phyloP scores from a whole-genome alignment of 2,113 vertebrate species.

The Hippocampus zosterae region DNA sequence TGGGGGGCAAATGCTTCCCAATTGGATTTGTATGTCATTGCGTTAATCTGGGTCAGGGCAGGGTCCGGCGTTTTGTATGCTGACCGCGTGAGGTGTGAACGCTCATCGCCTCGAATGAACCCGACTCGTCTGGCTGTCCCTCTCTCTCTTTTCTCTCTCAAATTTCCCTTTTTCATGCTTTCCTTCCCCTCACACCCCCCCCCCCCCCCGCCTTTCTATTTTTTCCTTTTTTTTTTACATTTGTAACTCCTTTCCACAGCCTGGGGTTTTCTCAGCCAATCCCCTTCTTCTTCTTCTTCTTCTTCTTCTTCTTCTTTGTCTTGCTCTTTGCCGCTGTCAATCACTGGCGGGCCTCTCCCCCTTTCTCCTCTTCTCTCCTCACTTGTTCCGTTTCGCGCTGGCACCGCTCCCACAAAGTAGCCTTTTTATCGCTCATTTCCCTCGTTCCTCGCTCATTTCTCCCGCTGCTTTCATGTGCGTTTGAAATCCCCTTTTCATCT shows the following conservation, averaged over 20 bases:
- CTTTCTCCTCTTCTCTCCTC: slow-evolving; percentile 50
- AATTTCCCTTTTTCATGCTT: slow-evolving; percentile 23
- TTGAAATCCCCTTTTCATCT: slow-evolving; percentile 72
- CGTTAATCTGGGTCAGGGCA: slow-evolving; percentile 73
- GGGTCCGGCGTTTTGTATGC: slow-evolving; percentile 70
- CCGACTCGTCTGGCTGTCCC: slow-evolving; percentile 54
- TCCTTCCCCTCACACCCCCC: slow-evolving; percentile 1
- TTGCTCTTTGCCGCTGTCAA: slow-evolving; percentile 54
- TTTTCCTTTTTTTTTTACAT: slow-evolving; percentile 30
- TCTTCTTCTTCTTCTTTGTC: slow-evolving; percentile 39
- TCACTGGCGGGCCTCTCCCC: slow-evolving; percentile 46
- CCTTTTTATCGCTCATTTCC: slow-evolving; percentile 72
- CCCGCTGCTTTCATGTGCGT: slow-evolving; percentile 70
- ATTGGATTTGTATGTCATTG: slow-evolving; percentile 66
- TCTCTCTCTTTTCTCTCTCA: slow-evolving; percentile 38
- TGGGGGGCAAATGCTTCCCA: slow-evolving; percentile 18
- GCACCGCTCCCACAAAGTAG: slow-evolving; percentile 66
- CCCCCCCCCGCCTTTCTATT: neutral
- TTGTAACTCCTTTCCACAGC: neutral
- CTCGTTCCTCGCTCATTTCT: slow-evolving; percentile 68
- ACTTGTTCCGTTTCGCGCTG: slow-evolving; percentile 68
- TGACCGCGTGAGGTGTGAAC: slow-evolving; percentile 63
- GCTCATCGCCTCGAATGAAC: slow-evolving; percentile 68
- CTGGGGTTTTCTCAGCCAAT: slow-evolving; percentile 4
- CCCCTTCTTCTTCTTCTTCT: slow-evolving; percentile 45